Conservation (phyloP, 2,797 vertebrate species). For the Chaetophractus vellerosus region DNA sequence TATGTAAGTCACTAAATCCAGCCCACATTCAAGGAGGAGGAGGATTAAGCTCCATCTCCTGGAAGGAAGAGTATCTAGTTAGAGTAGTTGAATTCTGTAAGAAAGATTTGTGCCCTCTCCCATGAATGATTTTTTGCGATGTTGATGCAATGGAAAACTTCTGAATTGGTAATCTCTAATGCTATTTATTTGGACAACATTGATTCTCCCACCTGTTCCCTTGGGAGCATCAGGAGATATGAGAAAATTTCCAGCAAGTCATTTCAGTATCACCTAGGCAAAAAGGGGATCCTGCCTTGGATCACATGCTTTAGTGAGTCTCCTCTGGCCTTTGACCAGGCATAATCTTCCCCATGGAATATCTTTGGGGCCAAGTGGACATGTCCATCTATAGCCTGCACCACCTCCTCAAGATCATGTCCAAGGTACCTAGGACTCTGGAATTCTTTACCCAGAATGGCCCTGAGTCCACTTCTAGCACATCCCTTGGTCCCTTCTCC, state of each 20-base stretch:
- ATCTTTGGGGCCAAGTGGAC: background rate
- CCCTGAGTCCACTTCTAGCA: background rate
- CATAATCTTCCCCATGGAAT: background rate
- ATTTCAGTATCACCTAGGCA: background rate
- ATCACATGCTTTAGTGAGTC: background rate
- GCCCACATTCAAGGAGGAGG: background rate
- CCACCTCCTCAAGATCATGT: background rate
- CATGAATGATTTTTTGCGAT: background rate
- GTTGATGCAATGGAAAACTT: background rate
- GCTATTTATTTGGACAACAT: constrained; percentile 13
- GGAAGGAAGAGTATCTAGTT: background rate
- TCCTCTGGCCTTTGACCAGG: background rate
- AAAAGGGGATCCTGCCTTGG: background rate
- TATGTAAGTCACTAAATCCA: background rate
- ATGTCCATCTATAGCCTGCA: background rate
- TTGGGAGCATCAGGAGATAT: background rate
- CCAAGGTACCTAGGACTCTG: background rate
- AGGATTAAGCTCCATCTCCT: background rate
- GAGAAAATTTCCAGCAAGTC: background rate
- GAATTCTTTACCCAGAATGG: background rate
- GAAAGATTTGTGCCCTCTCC: background rate
- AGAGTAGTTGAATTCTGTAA: background rate
- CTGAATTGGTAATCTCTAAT: background rate
- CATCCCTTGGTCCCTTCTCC: background rate
- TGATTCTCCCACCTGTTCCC: background rate